phyloP scores from a whole-genome alignment of 64 coral and sea anemone species.

The Dendrophyllia cribrosa region DNA sequence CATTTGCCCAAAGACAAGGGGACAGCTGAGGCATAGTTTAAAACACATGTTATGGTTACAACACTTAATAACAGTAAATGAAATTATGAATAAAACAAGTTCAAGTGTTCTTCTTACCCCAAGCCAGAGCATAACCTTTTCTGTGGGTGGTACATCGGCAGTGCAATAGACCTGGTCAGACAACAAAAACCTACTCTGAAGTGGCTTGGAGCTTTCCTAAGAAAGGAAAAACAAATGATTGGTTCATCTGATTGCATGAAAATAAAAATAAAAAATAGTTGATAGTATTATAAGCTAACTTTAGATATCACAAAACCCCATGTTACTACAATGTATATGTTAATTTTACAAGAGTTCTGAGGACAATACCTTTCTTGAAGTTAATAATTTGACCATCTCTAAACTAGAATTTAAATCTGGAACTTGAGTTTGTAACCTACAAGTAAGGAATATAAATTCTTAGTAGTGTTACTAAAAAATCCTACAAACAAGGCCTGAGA shows the following conservation, averaged over 20 bases:
- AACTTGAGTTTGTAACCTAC: conserved; percentile 90
- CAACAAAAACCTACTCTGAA: conserved; percentile 93
- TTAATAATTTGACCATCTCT: conserved; percentile 94
- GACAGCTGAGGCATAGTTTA: too few species aligned
- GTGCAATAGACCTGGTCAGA: conserved; percentile 96
- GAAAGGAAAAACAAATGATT: not conserved
- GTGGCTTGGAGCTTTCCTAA: conserved; percentile 19
- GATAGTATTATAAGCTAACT: not conserved
- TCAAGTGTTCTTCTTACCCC: conserved; percentile 69
- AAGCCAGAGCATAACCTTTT: conserved; percentile 98
- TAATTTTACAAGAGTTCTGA: too few species aligned
- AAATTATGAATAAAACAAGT: too few species aligned
- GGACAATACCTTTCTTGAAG: conserved; percentile 77
- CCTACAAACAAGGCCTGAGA: too few species aligned
- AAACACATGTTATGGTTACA: too few species aligned
- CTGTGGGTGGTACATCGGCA: conserved; percentile 91
- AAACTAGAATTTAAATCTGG: conserved; percentile 96
- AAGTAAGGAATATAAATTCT: not conserved
- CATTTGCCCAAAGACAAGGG: too few species aligned
- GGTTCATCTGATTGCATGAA: too few species aligned
- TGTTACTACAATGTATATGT: too few species aligned
- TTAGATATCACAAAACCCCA: too few species aligned
- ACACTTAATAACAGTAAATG: too few species aligned
- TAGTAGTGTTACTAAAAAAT: too few species aligned
- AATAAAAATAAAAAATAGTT: not conserved